Conservation (phyloP, 2,888 invertebrate genomes). For the Drosophila dives region DNA sequence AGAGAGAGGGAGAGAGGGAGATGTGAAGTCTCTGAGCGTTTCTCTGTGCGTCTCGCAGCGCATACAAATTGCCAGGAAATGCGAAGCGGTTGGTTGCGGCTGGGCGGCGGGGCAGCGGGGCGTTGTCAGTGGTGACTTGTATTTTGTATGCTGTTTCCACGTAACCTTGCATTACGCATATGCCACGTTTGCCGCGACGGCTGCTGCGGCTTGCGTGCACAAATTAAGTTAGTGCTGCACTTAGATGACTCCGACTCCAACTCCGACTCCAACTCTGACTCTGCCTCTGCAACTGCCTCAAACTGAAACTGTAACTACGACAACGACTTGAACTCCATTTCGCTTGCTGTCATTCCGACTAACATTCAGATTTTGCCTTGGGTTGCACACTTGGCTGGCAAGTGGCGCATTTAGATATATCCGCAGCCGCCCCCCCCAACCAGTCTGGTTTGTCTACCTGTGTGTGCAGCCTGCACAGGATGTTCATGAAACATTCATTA, state of each 20-base stretch:
- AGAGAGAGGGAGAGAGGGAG: background rate
- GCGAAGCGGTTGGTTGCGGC: constrained; percentile 15
- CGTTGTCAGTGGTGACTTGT: constrained; percentile 11
- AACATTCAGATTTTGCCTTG: constrained; percentile 12
- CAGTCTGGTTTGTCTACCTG: background rate
- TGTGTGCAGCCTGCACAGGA: constrained; percentile 43
- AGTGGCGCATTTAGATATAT: constrained; percentile 51
- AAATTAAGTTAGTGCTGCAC: constrained; percentile 77
- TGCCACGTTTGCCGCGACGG: constrained; percentile 51
- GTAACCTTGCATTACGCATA: constrained; percentile 65
- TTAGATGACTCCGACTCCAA: constrained; percentile 39
- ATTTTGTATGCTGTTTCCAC: constrained; percentile 31
- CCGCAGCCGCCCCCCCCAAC: constrained; percentile 14
- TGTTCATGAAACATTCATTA: constrained; percentile 84
- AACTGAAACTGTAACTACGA: constrained; percentile 4
- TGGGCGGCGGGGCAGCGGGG: background rate
- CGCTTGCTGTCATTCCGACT: constrained; percentile 2
- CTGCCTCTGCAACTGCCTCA: background rate
- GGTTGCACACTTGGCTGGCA: constrained; percentile 29
- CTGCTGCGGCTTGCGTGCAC: constrained; percentile 61
- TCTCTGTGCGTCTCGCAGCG: constrained; percentile 18
- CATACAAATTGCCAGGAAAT: constrained; percentile 41
- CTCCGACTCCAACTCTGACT: background rate
- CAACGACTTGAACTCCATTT: constrained; percentile 5
- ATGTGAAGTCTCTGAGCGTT: background rate